Base-by-base conservation (phyloP, 2,113 vertebrate species). In the Alectura lathami region DNA sequence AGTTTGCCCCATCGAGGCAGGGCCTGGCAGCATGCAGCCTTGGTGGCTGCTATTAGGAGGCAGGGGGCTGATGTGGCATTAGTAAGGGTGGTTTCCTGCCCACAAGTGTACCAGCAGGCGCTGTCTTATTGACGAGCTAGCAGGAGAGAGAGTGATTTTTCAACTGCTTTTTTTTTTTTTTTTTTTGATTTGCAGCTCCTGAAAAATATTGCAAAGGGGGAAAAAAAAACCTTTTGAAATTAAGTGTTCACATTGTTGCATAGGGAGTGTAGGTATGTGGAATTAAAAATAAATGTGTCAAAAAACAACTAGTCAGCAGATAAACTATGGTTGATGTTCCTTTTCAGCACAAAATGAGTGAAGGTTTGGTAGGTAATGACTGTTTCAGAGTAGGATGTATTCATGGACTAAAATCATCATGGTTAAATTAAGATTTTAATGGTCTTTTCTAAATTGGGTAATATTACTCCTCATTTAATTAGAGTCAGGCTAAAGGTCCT, bases 361-460 rank as follows among this genome's bases (percentile, higher is more conserved):
- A 89, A 63, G 6, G 11, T 73, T 93, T 91, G 72, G 42, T 91
- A 77, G 59, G 63, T 76, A 69, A 50, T n/a, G 36, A 76, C 53
- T 22, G 17, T 53, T 85, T 66, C 38, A 57, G 75, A 42, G 48
- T 40, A 53, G 45, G 18, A 48, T 89, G 18, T 78, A 68, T 32
- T 54, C 66, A 54, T 10, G 17, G 86, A 40, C 57, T 89, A 34
- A 76, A 93, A 76, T 54, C 43, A 38, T 83, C 17, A 9, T 83
- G 30, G 64, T 79, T 87, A 86, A 89, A 88, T 86, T 88, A 76
- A 87, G 18, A 57, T 64, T 86, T 50, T 73, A 80, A 62, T 77
- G n/a, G 63, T 76, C 29, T 76, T 73, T 80, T 76, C 57, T 85
- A 74, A 95, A 83, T 50, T 69, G 30, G 8, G 24, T 62, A 3